Conservation (phyloP, 2,888 invertebrate genomes). For the Catonia carolina region DNA sequence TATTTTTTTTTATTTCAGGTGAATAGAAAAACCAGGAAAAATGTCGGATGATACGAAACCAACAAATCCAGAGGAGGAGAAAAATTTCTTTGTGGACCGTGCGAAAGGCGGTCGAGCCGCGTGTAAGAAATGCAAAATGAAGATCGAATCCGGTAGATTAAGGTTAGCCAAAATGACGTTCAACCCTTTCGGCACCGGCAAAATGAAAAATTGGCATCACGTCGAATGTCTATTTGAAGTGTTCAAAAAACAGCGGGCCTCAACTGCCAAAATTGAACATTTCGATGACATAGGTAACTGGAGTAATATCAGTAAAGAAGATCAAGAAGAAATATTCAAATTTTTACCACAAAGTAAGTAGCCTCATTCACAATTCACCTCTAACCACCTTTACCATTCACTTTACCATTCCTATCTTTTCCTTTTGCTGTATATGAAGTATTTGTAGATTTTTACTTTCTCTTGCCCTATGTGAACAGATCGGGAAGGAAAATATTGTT, state of each 20-base stretch:
- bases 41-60: no score
- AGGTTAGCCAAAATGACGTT: conserved; percentile 69
- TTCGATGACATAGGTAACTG: conserved; percentile 73
- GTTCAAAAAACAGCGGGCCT: conserved; percentile 68
- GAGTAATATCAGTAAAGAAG: conserved; percentile 56
- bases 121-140: conserved; percentile 81
- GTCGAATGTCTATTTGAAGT: conserved; percentile 57
- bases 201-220: conserved; percentile 83
- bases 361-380: no score
- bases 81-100: conserved; percentile 48
- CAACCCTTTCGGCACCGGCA: conserved; percentile 67
- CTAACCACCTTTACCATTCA: not conserved
- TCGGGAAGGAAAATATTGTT: no score
- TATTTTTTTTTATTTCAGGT: no score
- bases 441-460: no score
- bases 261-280: conserved; percentile 74
- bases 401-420: not conserved
- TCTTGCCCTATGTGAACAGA: no score
- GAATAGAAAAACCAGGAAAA: no score
- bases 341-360: conserved; percentile 34
- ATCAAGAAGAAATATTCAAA: conserved; percentile 55
- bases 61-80: conserved; percentile 10
- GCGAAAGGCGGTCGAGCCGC: conserved; percentile 74
- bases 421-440: not conserved
- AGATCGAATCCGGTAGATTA: conserved; percentile 62